A percentile compares a stretch with the other conserved stretches of the same genome.
phyloP scores from a whole-genome alignment of 2,797 vertebrate species.

The Siniperca scherzeri region DNA sequence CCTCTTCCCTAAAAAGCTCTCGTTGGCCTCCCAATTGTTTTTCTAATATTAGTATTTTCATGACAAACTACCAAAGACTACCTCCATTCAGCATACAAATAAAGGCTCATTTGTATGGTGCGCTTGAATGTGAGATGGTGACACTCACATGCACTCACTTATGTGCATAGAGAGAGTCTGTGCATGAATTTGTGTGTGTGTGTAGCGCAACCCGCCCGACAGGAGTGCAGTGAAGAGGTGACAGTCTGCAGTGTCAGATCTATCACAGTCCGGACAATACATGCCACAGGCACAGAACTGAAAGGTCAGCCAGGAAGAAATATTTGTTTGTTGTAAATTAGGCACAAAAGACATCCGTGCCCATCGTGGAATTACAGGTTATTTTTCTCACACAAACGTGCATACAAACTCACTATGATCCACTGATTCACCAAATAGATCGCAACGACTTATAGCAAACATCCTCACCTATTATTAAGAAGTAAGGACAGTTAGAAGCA shows the following conservation, averaged over 20 bases:
- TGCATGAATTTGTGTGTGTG: slow-evolving; percentile 9
- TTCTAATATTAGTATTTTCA: not conserved
- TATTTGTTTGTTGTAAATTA: slow-evolving; percentile 18
- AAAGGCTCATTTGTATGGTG: slow-evolving; percentile 1
- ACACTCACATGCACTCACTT: not conserved
- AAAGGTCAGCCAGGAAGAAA: slow-evolving; percentile 54
- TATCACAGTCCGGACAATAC: slow-evolving; percentile 38
- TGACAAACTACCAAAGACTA: not conserved
- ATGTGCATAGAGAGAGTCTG: not conserved
- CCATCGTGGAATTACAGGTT: not conserved
- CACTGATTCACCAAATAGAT: slow-evolving; percentile 8
- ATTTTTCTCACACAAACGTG: not conserved
- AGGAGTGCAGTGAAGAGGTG: slow-evolving; percentile 32
- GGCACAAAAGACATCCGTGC: not conserved
- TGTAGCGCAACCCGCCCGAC: slow-evolving; percentile 13
- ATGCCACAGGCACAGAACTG: slow-evolving; percentile 30
- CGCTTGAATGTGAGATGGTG: slow-evolving; percentile 13
- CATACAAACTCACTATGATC: not conserved
- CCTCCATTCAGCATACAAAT: slow-evolving; percentile 4
- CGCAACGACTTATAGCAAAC: not conserved
- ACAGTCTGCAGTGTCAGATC: slow-evolving; percentile 56
- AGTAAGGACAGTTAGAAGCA: not conserved
- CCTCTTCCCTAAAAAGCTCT: not conserved
- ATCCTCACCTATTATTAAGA: slow-evolving; percentile 16
- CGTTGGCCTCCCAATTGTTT: not conserved